Conservation (phyloP, 2,113 vertebrate genomes). For the Pteruthius melanotis region DNA sequence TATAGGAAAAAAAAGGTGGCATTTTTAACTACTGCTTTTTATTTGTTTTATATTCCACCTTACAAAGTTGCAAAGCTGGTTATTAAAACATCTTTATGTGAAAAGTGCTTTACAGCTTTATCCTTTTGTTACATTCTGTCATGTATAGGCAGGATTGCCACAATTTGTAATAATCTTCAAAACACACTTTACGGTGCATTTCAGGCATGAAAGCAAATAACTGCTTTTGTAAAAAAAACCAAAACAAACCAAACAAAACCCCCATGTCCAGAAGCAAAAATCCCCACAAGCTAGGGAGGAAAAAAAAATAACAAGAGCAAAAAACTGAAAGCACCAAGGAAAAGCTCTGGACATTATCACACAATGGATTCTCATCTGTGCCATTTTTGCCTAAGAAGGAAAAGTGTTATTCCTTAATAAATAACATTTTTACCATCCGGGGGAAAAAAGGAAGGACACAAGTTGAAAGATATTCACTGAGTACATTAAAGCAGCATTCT, state of each 20-base stretch:
- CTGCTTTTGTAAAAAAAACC: not conserved
- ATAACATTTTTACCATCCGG: not conserved
- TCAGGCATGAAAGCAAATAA: not conserved
- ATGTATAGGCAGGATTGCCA: not conserved
- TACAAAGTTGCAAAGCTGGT: not conserved
- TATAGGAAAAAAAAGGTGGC: fast-evolving
- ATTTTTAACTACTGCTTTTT: not conserved
- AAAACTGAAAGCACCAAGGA: not conserved
- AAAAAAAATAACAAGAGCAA: not conserved
- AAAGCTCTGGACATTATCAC: not conserved
- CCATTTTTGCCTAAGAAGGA: not conserved
- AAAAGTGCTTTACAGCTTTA: not conserved
- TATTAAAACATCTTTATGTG: not conserved
- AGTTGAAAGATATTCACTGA: not conserved
- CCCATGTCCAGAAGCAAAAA: not conserved
- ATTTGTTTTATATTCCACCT: not conserved
- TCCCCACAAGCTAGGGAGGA: not conserved
- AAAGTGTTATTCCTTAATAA: not conserved
- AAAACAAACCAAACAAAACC: not conserved
- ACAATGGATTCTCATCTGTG: not conserved
- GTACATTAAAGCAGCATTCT: slow-evolving; percentile 4
- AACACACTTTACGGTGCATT: not conserved
- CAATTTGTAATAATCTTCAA: not conserved
- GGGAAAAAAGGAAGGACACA: not conserved
- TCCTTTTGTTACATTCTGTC: not conserved